These are phyloP conservation scores for Lampropteryx suffumata DNA, from an alignment of 2,888 invertebrate species.

Conservation along the genomic window DNA sequence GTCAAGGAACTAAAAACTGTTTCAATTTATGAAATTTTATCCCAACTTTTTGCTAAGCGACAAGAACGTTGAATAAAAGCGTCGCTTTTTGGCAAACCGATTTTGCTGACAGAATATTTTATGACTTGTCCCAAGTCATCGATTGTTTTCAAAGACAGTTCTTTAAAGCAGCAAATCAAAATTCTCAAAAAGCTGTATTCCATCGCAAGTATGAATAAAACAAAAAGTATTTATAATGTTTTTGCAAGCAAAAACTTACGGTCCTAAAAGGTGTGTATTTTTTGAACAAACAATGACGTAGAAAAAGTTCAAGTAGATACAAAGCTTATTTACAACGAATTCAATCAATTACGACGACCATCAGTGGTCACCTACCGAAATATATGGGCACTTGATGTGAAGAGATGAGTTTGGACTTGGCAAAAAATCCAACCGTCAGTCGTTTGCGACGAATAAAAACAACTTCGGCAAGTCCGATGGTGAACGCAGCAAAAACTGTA, in stretches of 20 bases:
- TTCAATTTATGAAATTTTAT: slow-evolving; percentile 2
- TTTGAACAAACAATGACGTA: slow-evolving; percentile 34
- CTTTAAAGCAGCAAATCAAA: slow-evolving; percentile 27
- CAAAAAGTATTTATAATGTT: slow-evolving; percentile 35
- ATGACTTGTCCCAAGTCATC: slow-evolving; percentile 20
- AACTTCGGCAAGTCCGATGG: slow-evolving; percentile 59
- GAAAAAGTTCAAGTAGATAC: slow-evolving; percentile 47
- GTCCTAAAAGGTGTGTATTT: slow-evolving; percentile 40
- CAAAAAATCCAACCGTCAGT: slow-evolving; percentile 65
- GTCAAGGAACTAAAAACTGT: not conserved
- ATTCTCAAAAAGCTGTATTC: slow-evolving; percentile 30
- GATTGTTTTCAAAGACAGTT: slow-evolving; percentile 15
- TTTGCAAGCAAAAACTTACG: slow-evolving; percentile 42
- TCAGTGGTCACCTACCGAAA: slow-evolving; percentile 63
- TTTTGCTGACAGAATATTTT: slow-evolving; percentile 27
- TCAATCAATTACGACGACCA: slow-evolving; percentile 73
- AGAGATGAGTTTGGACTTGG: slow-evolving; percentile 65
- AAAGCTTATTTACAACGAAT: slow-evolving; percentile 65
- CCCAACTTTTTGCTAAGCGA: slow-evolving; percentile 13
- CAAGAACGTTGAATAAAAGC: slow-evolving; percentile 15
- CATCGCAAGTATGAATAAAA: slow-evolving; percentile 39
- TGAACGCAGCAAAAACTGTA: slow-evolving; percentile 66
- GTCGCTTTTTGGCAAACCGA: slow-evolving; percentile 12
- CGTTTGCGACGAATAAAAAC: slow-evolving; percentile 66
- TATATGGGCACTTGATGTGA: slow-evolving; percentile 70